A percentile compares a stretch with the other conserved stretches of the same genome.
Evolutionary conservation across 1,140 invertebrate genomes (phyloP).

Genomic region (Solenopsis invicta): DNA sequence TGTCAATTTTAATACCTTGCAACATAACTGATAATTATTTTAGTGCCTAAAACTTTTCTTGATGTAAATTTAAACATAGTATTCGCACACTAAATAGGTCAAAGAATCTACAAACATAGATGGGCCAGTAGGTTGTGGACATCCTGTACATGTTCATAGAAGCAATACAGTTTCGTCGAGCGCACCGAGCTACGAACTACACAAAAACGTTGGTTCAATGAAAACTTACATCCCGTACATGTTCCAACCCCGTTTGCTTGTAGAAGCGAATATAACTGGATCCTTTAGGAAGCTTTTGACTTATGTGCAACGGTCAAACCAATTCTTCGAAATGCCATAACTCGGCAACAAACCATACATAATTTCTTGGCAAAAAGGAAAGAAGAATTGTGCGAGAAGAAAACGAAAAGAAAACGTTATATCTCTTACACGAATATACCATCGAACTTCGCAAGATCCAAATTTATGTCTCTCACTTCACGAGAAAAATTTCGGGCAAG

Average conservation of each 20-base stretch:
- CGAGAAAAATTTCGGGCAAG: neutral
- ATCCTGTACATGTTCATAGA: neutral
- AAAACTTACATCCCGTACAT: constrained; percentile 19
- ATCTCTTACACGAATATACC: neutral
- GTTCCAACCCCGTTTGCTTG: constrained; percentile 20
- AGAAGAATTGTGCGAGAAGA: neutral
- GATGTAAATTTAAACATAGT: neutral
- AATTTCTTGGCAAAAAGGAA: constrained; percentile 4
- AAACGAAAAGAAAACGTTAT: neutral
- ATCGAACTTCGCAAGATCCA: neutral
- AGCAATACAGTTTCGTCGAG: constrained; percentile 16
- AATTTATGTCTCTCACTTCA: constrained; percentile 1
- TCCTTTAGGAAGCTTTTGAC: constrained; percentile 53
- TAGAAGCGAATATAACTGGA: constrained; percentile 39
- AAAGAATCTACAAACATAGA: constrained; percentile 14
- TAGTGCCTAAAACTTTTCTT: neutral
- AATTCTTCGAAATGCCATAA: constrained; percentile 37
- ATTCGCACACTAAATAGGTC: neutral
- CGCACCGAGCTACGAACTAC: neutral
- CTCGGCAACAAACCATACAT: constrained; percentile 26
- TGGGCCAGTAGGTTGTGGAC: constrained; percentile 12
- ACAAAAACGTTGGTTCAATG: constrained; percentile 57
- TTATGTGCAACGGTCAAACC: constrained; percentile 36
- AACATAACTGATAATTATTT: neutral
- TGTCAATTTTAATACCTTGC: neutral